Percentiles rank a stretch among this genome's conserved stretches.
Conservation (phyloP, 2,113 vertebrate species). For the Macquaria ambigua region DNA sequence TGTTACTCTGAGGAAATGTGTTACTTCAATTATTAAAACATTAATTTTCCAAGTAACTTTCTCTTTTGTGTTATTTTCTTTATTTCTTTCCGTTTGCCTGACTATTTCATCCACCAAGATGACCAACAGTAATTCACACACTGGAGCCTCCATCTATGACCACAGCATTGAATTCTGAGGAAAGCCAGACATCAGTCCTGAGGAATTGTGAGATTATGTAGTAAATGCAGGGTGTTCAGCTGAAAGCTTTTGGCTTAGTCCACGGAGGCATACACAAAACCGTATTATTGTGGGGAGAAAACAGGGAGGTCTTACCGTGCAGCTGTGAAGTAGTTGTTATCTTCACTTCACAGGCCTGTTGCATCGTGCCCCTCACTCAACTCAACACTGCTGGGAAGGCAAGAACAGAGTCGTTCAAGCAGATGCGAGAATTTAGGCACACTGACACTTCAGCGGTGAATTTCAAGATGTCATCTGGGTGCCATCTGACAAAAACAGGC, state of each 20-base stretch:
- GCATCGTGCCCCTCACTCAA: conserved; percentile 66
- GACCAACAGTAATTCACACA: not conserved
- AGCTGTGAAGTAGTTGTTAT: conserved; percentile 56
- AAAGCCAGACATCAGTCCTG: conserved; percentile 33
- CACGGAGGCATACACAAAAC: conserved; percentile 24
- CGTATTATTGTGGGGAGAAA: conserved; percentile 32
- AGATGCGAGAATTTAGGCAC: conserved; percentile 2
- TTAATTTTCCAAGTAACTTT: not conserved
- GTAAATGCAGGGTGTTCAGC: conserved; percentile 48
- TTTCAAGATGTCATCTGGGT: conserved; percentile 19
- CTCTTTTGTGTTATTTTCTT: not conserved
- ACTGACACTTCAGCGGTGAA: conserved; percentile 8
- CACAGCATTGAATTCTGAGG: not conserved
- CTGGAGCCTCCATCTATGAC: not conserved
- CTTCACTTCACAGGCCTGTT: conserved; percentile 61
- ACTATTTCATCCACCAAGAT: not conserved
- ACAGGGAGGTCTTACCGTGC: conserved; percentile 61
- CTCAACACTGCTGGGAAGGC: conserved; percentile 24
- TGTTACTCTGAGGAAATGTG: not conserved
- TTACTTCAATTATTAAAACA: not conserved
- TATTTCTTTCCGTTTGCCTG: not conserved
- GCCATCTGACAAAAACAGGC: not conserved
- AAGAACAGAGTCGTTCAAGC: not conserved
- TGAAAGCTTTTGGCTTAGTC: conserved; percentile 59
- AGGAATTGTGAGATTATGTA: conserved; percentile 64